A percentile compares a stretch with the other conserved stretches of the same genome.
phyloP scores from a whole-genome alignment of 2,888 invertebrate species.

The Acleris laterana region DNA sequence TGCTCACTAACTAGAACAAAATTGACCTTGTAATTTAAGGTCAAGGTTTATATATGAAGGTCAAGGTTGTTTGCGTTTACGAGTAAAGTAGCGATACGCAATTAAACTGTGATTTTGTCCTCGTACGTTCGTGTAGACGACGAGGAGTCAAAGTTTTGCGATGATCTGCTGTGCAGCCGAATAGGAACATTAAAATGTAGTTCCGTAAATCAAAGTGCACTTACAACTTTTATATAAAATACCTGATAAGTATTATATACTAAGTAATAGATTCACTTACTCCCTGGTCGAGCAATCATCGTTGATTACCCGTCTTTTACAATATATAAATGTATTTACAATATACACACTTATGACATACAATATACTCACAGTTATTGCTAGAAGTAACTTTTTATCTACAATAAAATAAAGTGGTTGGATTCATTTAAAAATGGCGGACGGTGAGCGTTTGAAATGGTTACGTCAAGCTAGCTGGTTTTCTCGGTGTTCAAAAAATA shows the following conservation, averaged over 20 bases:
- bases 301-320: slow-evolving; percentile 73
- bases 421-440: slow-evolving; percentile 56
- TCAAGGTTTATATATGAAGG: no score
- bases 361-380: slow-evolving; percentile 76
- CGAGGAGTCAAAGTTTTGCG: slow-evolving; percentile 37
- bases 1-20: no score
- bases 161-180: slow-evolving; percentile 45
- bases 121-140: slow-evolving; percentile 46
- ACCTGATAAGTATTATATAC: slow-evolving; percentile 63
- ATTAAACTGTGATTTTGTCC: slow-evolving; percentile 13
- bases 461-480: slow-evolving; percentile 14
- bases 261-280: slow-evolving; percentile 41
- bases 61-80: no score
- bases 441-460: slow-evolving; percentile 21
- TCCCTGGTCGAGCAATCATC: slow-evolving; percentile 68
- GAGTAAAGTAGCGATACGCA: not conserved
- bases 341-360: slow-evolving; percentile 78
- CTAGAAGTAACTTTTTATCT: slow-evolving; percentile 79
- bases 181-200: slow-evolving; percentile 67
- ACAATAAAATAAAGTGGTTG: slow-evolving; percentile 67
- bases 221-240: slow-evolving; percentile 74
- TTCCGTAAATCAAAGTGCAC: slow-evolving; percentile 83
- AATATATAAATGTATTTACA: slow-evolving; percentile 81
- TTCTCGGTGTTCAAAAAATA: slow-evolving; percentile 13
- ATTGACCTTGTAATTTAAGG: no score